A percentile compares a stretch with the other conserved stretches of the same genome.
Conservation (phyloP, 92 coral and sea anemone species). For the Metridium senile region DNA sequence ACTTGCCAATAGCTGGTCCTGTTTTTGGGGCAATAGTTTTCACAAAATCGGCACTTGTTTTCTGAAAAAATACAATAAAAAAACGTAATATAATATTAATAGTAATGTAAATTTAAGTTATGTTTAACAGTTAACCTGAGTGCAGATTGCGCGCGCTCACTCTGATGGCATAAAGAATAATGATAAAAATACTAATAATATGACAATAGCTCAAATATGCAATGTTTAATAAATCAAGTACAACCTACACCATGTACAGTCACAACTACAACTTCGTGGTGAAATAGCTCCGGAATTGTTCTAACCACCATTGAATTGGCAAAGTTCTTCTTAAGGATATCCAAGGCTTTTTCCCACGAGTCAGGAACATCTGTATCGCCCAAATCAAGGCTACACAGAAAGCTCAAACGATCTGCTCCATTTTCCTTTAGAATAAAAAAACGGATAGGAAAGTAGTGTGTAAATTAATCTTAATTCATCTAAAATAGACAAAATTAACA, state of each 20-base stretch:
- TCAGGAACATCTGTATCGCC: neutral
- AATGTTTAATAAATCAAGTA: neutral
- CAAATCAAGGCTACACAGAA: slow-evolving; percentile 2
- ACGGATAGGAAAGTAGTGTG: neutral
- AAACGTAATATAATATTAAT: neutral
- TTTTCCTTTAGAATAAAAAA: neutral
- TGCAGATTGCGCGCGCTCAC: neutral
- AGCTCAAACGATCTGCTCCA: slow-evolving; percentile 1
- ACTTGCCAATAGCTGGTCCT: slow-evolving; percentile 9
- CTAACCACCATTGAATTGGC: slow-evolving; percentile 3
- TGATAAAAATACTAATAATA: neutral
- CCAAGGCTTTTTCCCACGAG: slow-evolving; percentile 8
- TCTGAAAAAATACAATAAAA: neutral
- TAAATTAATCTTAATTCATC: neutral
- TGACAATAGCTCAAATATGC: neutral
- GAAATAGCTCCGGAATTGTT: neutral
- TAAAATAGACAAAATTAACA: neutral
- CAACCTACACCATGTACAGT: slow-evolving; percentile 1
- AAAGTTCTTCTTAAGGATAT: neutral
- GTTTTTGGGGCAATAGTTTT: slow-evolving; percentile 8
- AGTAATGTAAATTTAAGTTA: neutral
- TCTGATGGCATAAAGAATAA: neutral
- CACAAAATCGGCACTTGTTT: slow-evolving; percentile 1
- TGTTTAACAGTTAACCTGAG: neutral
- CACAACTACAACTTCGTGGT: neutral